These are phyloP conservation scores for Dipus sagitta DNA, from an alignment of 2,797 vertebrate genomes.

Conservation along the genomic window DNA sequence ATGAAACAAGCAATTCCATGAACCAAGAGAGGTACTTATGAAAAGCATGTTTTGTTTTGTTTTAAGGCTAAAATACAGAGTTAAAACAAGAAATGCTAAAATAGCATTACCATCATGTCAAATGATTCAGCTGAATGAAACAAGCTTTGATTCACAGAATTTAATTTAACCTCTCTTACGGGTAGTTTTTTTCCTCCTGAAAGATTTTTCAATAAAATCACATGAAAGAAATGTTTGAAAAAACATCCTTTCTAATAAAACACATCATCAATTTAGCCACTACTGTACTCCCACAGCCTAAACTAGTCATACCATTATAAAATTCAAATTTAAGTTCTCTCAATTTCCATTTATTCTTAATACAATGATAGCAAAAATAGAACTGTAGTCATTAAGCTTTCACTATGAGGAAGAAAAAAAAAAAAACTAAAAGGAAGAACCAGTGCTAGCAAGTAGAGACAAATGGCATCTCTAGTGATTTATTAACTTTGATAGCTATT, in stretches of 20 bases:
- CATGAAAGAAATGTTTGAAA: conserved; percentile 18
- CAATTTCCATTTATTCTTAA: conserved; percentile 45
- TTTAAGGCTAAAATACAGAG: background rate
- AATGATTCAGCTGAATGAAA: conserved; percentile 15
- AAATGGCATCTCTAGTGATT: background rate
- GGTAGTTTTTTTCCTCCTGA: conserved; percentile 38
- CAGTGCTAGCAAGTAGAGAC: background rate
- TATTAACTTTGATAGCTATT: background rate
- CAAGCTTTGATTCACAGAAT: conserved; percentile 47
- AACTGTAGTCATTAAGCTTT: conserved; percentile 11
- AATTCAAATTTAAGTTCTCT: conserved; percentile 1
- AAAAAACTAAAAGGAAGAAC: conserved; percentile 17
- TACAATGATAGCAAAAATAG: conserved; percentile 48
- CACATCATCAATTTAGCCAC: background rate
- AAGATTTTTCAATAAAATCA: conserved; percentile 51
- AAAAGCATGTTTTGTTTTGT: background rate
- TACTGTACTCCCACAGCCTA: background rate
- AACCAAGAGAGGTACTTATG: background rate
- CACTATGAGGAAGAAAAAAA: conserved; percentile 4
- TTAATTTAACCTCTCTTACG: conserved; percentile 79
- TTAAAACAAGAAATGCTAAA: conserved; percentile 54
- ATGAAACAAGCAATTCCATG: background rate
- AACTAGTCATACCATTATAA: background rate
- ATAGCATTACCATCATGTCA: background rate
- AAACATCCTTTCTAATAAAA: conserved; percentile 15